Evolutionary conservation across 2,888 invertebrate genomes (phyloP), one percentile per base, ranked within the genome.

Genomic region (Monochamus alternatus): DNA sequence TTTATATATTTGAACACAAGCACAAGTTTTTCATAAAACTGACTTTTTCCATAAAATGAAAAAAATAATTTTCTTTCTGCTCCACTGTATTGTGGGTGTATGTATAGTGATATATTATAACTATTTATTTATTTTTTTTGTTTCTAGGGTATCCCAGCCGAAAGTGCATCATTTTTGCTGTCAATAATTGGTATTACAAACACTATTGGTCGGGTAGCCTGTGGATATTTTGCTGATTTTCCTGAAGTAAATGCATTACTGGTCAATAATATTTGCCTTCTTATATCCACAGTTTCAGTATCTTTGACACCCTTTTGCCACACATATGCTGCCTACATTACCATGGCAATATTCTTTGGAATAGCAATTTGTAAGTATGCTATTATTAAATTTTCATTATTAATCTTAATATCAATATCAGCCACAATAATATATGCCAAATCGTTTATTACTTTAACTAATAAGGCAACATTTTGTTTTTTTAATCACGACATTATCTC

Each of bases 131-230:
- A 64, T 4, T 30, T 65, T 69, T 68, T 76, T 75, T 74, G 89
- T 89, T 0, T 89, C 30, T 52, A 75, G 95, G 94, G 93, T 78
- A 94, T 97, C 69, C 94, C 94, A 47, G 89, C 90, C 14, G 91
- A 91, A 31, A 91, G 93, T 81, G 96, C 97, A 0, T 94, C 95
- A 2, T 94, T 94, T 88, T 89, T 96, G 74, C 86, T 96, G 38
- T 96, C 95, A 0, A 94, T 95, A 77, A 96, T 97, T 85, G 97
- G 97, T 76, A 97, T 98, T 79, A 97, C 98, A 47, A 98, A 98
- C 89, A 98, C 98, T 0, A 88, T 98, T 78, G 98, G 98, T 22
- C 94, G 98, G 90, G 94, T 98, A 67, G 90, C 94, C 67, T 96
- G 96, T 86, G 98, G 98, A 38, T 95, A 94, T 90, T 93, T 98